Evolutionary conservation across 1,140 invertebrate genomes (phyloP).

Genomic region (Schlechtendalia chinensis): DNA sequence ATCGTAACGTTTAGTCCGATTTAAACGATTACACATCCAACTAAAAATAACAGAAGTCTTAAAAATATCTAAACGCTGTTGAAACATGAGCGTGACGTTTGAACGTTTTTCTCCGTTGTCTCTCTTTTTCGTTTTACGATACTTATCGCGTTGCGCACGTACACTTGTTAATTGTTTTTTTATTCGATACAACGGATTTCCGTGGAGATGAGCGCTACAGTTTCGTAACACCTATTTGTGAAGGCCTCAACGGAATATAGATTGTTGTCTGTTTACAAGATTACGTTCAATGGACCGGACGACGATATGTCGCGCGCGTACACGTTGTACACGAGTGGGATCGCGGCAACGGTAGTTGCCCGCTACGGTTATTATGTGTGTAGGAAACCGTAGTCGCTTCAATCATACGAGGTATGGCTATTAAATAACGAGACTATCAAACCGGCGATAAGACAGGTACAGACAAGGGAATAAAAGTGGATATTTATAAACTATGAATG

Average conservation of each 20-base stretch:
- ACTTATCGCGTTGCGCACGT: background rate
- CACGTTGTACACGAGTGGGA: background rate
- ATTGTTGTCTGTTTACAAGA: background rate
- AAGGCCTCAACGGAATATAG: background rate
- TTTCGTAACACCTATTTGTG: background rate
- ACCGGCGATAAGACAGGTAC: too few relatives aligned
- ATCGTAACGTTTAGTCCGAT: background rate
- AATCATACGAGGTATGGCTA: too few relatives aligned
- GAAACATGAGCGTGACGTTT: constrained; percentile 13
- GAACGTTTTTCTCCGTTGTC: background rate
- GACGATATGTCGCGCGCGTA: too few relatives aligned
- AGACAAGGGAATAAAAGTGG: too few relatives aligned
- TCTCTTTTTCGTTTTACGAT: background rate
- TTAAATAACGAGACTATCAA: too few relatives aligned
- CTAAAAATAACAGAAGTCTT: constrained; percentile 14
- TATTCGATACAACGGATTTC: background rate
- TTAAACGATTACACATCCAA: background rate
- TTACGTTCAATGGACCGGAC: background rate
- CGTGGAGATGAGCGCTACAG: background rate
- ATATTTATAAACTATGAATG: too few relatives aligned
- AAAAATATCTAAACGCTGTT: background rate
- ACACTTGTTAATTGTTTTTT: background rate
- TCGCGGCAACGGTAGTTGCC: too few relatives aligned
- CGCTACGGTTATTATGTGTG: too few relatives aligned
- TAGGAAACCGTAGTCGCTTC: too few relatives aligned